phyloP scores from a whole-genome alignment of 1,140 invertebrate genomes.

The Galleria mellonella region DNA sequence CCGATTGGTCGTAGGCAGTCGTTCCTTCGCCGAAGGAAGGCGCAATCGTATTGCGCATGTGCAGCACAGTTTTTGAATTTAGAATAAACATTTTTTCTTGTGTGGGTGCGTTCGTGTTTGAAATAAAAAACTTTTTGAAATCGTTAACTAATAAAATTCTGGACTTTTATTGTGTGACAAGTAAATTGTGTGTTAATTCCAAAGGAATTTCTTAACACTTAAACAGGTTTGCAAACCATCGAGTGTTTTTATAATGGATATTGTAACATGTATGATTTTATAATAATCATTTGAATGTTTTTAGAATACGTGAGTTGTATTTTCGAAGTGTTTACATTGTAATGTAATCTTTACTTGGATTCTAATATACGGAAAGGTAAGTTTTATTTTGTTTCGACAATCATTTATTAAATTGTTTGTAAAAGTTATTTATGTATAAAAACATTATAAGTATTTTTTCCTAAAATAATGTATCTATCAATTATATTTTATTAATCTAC shows the following conservation, averaged over 20 bases:
- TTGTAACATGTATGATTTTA: conserved; percentile 24
- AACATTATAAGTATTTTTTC: no score
- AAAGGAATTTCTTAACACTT: conserved; percentile 15
- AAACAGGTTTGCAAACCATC: conserved; percentile 16
- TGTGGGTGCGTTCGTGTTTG: conserved; percentile 10
- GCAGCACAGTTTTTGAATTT: conserved; percentile 11
- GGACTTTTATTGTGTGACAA: conserved; percentile 1
- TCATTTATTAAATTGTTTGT: no score
- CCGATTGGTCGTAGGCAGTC: conserved; percentile 38
- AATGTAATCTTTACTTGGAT: neutral
- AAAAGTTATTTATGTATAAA: no score
- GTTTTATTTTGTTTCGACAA: no score
- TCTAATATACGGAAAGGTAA: neutral
- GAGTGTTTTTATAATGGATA: conserved; percentile 12
- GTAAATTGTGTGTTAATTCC: neutral
- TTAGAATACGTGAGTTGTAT: no score
- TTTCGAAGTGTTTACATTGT: no score
- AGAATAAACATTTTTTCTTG: conserved; percentile 11
- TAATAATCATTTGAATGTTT: conserved; percentile 5
- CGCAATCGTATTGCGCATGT: conserved; percentile 25
- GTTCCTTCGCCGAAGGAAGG: conserved; percentile 26
- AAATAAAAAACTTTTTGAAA: conserved; percentile 12
- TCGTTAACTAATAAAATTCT: conserved; percentile 5
- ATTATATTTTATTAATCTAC: no score
- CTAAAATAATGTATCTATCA: no score